Evolutionary conservation across 2,113 vertebrate genomes (phyloP).

Genomic region (Sphyrna mokarran): DNA sequence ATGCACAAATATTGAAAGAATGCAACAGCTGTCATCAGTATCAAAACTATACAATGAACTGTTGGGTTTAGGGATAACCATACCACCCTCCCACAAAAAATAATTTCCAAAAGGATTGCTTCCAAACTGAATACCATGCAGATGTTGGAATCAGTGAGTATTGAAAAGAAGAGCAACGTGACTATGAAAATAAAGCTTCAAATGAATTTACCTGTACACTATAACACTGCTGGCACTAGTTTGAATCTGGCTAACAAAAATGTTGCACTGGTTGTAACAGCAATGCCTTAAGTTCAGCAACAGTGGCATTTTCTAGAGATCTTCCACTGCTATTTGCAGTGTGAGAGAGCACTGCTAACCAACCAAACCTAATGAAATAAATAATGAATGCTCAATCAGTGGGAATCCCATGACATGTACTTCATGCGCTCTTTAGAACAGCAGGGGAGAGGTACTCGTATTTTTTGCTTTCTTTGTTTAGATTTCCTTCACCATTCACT

Average conservation of each 20-base stretch:
- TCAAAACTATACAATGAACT: not conserved
- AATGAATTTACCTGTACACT: not conserved
- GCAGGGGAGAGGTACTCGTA: not conserved
- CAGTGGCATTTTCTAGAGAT: not conserved
- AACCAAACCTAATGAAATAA: not conserved
- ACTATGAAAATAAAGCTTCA: slow-evolving; percentile 19
- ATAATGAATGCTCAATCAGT: not conserved
- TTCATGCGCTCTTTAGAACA: not conserved
- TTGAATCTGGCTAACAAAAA: not conserved
- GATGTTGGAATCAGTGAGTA: not conserved
- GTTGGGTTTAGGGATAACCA: not conserved
- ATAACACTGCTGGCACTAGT: not conserved
- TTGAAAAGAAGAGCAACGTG: not conserved
- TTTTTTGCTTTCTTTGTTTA: not conserved
- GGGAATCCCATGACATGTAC: not conserved
- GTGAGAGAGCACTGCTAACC: not conserved
- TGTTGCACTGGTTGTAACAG: not conserved
- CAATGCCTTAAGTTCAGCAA: not conserved
- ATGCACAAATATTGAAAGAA: slow-evolving; percentile 1
- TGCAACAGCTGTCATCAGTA: not conserved
- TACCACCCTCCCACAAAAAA: not conserved
- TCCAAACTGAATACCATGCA: not conserved
- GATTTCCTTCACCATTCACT: not conserved
- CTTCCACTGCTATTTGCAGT: no score
- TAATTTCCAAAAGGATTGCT: not conserved